Evolutionary conservation across 2,113 vertebrate genomes (phyloP).

Genomic region (Jaculus jaculus): DNA sequence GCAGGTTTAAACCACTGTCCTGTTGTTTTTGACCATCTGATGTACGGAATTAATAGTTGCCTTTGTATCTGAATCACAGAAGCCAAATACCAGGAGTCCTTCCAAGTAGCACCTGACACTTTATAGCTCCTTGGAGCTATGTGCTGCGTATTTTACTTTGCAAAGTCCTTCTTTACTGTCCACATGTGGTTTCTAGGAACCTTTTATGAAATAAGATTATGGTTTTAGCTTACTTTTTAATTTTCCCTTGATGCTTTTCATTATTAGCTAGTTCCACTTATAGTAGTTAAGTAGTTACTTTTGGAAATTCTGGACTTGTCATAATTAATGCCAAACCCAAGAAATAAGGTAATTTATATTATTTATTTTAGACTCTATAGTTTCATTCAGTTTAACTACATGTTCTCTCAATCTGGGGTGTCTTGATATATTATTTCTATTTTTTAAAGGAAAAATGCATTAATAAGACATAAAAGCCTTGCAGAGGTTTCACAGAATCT

Average conservation of each 20-base stretch:
- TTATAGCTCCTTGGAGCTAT: neutral
- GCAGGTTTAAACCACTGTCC: neutral
- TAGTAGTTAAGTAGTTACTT: neutral
- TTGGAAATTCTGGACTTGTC: constrained; percentile 7
- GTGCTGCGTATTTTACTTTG: neutral
- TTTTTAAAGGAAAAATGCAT: constrained; percentile 86
- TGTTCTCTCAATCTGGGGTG: neutral
- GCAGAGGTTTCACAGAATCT: constrained; percentile 91
- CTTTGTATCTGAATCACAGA: neutral
- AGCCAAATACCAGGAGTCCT: neutral
- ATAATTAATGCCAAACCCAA: neutral
- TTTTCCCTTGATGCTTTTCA: neutral
- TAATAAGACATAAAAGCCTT: constrained; percentile 94
- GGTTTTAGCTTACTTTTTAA: neutral
- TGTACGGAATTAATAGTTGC: neutral
- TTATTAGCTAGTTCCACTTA: neutral
- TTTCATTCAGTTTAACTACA: neutral
- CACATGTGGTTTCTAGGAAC: neutral
- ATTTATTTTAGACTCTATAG: constrained; percentile 22
- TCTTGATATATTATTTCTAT: constrained; percentile 45
- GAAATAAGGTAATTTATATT: neutral
- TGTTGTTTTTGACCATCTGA: neutral
- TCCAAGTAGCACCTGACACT: neutral
- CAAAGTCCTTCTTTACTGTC: neutral
- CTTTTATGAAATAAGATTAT: neutral